These are phyloP conservation scores for Apamea anceps DNA, from an alignment of 2,888 invertebrate species.

Conservation along the genomic window DNA sequence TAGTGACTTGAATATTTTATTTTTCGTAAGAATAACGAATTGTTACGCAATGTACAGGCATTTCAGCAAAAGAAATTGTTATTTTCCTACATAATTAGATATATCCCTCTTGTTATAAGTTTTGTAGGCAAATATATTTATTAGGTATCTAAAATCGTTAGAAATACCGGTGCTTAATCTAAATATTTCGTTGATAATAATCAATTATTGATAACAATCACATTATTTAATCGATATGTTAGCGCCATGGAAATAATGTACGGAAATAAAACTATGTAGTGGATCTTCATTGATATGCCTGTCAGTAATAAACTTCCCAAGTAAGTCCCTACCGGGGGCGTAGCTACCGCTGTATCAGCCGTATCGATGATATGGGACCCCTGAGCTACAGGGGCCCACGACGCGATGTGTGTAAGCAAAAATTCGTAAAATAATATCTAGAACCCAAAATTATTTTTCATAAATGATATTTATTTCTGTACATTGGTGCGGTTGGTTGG, in stretches of 20 bases:
- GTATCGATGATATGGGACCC: too few relatives aligned
- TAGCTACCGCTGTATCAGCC: too few relatives aligned
- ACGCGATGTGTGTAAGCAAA: too few relatives aligned
- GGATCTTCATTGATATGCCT: slow-evolving; percentile 13
- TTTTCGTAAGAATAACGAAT: not conserved
- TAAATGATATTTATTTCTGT: too few relatives aligned
- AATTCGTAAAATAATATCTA: too few relatives aligned
- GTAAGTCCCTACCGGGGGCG: not conserved
- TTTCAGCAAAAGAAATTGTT: not conserved
- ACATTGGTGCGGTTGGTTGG: too few relatives aligned
- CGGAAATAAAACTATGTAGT: slow-evolving; percentile 20
- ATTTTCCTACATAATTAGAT: slow-evolving; percentile 1
- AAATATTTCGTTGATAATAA: slow-evolving; percentile 16
- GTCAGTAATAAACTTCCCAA: slow-evolving; percentile 14
- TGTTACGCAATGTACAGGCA: not conserved
- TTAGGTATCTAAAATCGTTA: slow-evolving; percentile 9
- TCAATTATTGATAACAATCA: not conserved
- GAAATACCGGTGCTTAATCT: slow-evolving; percentile 1
- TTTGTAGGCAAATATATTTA: not conserved
- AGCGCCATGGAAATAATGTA: not conserved
- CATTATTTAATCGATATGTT: slow-evolving; percentile 34
- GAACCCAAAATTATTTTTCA: too few relatives aligned
- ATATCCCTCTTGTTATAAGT: not conserved
- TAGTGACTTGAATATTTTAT: not conserved
- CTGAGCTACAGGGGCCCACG: too few relatives aligned